Conservation (phyloP, 2,888 invertebrate genomes). For the Hirtodrosophila duncani region DNA sequence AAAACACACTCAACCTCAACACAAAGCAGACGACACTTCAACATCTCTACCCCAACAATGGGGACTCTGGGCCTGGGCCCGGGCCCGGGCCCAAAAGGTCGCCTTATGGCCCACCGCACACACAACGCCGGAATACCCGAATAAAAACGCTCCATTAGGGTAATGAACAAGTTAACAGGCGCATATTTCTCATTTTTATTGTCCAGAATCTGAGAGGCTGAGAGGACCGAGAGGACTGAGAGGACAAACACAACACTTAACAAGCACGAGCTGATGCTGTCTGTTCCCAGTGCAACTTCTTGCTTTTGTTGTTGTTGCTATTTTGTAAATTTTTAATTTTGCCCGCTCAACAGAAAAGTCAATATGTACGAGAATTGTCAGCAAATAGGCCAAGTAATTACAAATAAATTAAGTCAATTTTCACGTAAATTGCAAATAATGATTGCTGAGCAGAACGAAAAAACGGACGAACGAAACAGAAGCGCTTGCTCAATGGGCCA, state of each 20-base stretch:
- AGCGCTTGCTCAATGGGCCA: constrained; percentile 44
- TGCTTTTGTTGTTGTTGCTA: too few relatives aligned
- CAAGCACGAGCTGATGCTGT: too few relatives aligned
- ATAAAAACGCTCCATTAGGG: constrained; percentile 67
- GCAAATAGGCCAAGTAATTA: constrained; percentile 59
- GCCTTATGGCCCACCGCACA: constrained; percentile 5
- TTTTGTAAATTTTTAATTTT: constrained; percentile 71
- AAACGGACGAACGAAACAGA: constrained; percentile 13
- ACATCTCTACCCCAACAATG: constrained; percentile 23
- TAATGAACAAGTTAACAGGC: constrained; percentile 72
- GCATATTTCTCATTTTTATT: constrained; percentile 60
- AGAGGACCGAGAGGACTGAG: too few relatives aligned
- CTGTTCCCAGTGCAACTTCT: too few relatives aligned
- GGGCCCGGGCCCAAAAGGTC: neutral
- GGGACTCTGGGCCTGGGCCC: constrained; percentile 26
- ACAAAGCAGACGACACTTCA: constrained; percentile 37
- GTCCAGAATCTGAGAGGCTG: too few relatives aligned
- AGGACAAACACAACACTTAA: constrained; percentile 11
- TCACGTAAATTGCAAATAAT: constrained; percentile 36
- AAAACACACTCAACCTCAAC: constrained; percentile 17
- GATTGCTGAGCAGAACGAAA: constrained; percentile 14
- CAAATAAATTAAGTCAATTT: constrained; percentile 59
- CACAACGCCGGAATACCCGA: constrained; percentile 9
- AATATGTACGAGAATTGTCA: constrained; percentile 48
- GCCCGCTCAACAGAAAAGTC: constrained; percentile 45